Conservation (phyloP, 1,140 invertebrate genomes). For the Hylaeus anthracinus region DNA sequence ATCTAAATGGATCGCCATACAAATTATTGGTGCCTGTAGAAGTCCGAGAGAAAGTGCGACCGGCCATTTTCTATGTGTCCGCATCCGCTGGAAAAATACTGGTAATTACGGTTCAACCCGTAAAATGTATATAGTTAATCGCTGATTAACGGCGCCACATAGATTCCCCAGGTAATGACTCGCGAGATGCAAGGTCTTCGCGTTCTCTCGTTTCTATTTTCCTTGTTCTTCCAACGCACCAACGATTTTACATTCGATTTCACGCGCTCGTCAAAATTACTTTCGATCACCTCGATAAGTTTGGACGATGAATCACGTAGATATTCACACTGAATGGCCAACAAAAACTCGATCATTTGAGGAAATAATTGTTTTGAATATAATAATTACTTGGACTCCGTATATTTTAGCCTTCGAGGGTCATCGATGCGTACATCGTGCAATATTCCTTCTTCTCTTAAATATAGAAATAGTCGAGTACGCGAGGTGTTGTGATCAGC, state of each 20-base stretch:
- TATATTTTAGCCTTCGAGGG: no score
- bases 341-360: no score
- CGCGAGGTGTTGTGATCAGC: no score
- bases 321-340: no score
- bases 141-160: conserved; percentile 8
- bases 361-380: no score
- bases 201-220: neutral
- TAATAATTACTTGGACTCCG: no score
- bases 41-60: conserved; percentile 70
- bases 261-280: conserved; percentile 11
- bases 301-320: no score
- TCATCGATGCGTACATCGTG: no score
- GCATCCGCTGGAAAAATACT: conserved; percentile 72
- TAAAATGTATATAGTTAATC: conserved; percentile 34
- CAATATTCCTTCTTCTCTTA: no score
- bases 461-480: no score
- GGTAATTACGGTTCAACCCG: conserved; percentile 52
- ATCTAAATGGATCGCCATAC: conserved; percentile 1
- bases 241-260: conserved; percentile 40
- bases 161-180: conserved; percentile 47
- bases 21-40: neutral
- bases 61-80: conserved; percentile 74
- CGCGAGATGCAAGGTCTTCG: conserved; percentile 45
- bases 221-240: conserved; percentile 27
- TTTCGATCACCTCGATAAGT: conserved; percentile 15